Base-by-base conservation (phyloP, 2,113 vertebrate genomes). In the Chaenocephalus aceratus region DNA sequence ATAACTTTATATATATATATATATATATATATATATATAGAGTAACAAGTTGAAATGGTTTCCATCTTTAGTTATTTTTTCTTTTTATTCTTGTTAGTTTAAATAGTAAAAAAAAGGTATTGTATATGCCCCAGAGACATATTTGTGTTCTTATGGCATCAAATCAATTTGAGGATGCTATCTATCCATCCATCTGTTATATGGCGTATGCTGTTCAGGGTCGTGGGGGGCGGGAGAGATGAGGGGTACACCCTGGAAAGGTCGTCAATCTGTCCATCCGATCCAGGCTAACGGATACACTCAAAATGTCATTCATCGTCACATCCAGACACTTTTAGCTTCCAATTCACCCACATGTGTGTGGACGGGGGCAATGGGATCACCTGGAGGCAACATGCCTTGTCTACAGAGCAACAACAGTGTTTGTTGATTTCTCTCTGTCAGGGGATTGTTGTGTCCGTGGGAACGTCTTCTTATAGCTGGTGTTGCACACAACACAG, bases 231-330 rank as follows among this genome's bases (percentile, higher is more conserved):
- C 36, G n/a, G 67, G 34, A 3, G 8, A 62, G 82, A 79, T 15
- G 53, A 18, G 56, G 21, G 69, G 10, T 36, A 26, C 58, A 63
- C 2, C 30, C 68, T 67, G 26, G 68, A 60, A 56, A 64, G 21
- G 36, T 60, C 4, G 21, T 86, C 61, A 75, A 75, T 82, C 72
- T 11, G 44, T 77, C 23, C 44, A 66, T 58, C 13, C 56, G 8
- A 58, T 34, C 57, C 68, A 76, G 79, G 30, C 36, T 73, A 23
- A 64, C 45, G 68, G 61, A 73, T 44, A 67, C 70, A 81, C 46
- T 18, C 15, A 76, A 21, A 77, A 18, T 18, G 30, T 14, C 3
- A 63, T 44, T 41, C 14, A 52, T 34, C 46, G 18, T 68, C 54
- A 41, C 67, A 64, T 30, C 2, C 1, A 11, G 10, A 36, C 2